Base-by-base conservation (phyloP, 2,113 vertebrate species). In the Tursiops truncatus region DNA sequence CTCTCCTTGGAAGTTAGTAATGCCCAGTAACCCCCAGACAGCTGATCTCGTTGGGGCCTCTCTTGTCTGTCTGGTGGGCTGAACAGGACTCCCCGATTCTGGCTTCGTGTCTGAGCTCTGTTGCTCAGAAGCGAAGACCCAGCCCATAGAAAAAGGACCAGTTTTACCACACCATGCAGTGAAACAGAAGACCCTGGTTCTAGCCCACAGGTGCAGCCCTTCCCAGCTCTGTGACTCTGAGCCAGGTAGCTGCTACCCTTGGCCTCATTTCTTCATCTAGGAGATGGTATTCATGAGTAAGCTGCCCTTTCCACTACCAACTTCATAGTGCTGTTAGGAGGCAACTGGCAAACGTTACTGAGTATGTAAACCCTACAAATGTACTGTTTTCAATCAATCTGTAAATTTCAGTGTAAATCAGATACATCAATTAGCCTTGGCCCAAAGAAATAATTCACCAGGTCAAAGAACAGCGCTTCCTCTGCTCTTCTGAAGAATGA, bases 401-500 rank as follows among this genome's bases (percentile, higher is more conserved):
- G 60, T 67, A 73, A 9, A 38, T 79, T 63, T 86, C 15, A 50
- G 23, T 33, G 23, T 71, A 38, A 92, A 76, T 65, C 53, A 68
- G 41, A 67, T 26, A n/a, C 11, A n/a, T 53, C 71, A 68, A 20
- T 88, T 31, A 67, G 83, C 73, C 47, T 58, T 26, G 28, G 41
- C 20, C 36, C 63, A 77, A 89, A 47, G 50, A 97, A 84, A 58
- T 44, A 58, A 47, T 62, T 67, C 25, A 58, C 38, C 56, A 81
- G 65, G 56, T 86, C 73, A 89, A 91, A 82, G 41, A 94, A 92
- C 1, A 82, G 67, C 17, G 44, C 10, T 1, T 73, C 28, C 38
- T 50, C 41, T 25, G 25, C n/a, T 50, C 80, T 87, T 95, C 62
- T 47, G 38, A 60, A 92, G 38, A 93, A 47, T 21, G 41, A 68